phyloP scores from a whole-genome alignment of 2,797 vertebrate species.

The Acestrorhynchus altus region DNA sequence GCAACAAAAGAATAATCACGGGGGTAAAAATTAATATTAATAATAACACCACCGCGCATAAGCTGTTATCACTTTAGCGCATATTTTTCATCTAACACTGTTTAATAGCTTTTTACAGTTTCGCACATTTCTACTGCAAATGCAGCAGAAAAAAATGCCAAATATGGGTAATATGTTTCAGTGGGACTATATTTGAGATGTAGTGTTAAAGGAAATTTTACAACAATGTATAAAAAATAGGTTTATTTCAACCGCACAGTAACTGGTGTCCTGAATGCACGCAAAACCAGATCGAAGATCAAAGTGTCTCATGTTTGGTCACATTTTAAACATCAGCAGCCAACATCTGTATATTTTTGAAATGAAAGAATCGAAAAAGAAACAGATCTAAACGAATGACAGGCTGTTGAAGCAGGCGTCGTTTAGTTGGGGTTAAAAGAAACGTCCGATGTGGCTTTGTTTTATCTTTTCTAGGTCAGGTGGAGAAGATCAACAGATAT shows the following conservation, averaged over 20 bases:
- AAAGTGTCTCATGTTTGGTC: too few relatives aligned
- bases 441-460: neutral
- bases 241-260: neutral
- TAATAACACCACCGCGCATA: slow-evolving; percentile 20
- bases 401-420: neutral
- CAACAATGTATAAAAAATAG: neutral
- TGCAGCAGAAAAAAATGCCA: neutral
- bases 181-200: neutral
- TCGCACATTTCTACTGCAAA: neutral
- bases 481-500: neutral
- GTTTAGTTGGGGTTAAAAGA: neutral
- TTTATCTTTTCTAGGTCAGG: neutral
- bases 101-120: neutral
- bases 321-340: too few relatives aligned
- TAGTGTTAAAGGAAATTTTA: neutral
- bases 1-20: slow-evolving; percentile 39
- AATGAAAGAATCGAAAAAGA: neutral
- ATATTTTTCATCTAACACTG: neutral
- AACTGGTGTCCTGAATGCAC: neutral
- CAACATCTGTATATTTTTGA: too few relatives aligned
- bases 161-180: neutral
- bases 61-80: neutral
- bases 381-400: neutral
- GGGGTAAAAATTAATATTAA: slow-evolving; percentile 35
- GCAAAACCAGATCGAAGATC: too few relatives aligned